Evolutionary conservation across 2,888 invertebrate genomes (phyloP).

Genomic region (Drosophila formosana): DNA sequence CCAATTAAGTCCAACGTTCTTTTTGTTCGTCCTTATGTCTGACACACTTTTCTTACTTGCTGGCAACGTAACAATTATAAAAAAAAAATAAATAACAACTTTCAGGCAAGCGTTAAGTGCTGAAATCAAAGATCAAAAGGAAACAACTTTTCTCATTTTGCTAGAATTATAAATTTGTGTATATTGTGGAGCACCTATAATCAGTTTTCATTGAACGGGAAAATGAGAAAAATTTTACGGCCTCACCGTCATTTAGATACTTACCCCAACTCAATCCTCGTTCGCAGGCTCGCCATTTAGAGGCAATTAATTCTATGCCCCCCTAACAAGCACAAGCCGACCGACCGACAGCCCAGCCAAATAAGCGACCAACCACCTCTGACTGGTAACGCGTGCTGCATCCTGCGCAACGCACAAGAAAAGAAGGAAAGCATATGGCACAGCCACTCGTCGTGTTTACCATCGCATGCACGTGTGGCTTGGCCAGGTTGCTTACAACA

Average conservation of each 20-base stretch:
- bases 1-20: constrained; percentile 16
- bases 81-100: constrained; percentile 26
- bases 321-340: constrained; percentile 18
- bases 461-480: constrained; percentile 50
- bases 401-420: neutral
- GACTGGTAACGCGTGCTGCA: constrained; percentile 25
- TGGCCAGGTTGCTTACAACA: constrained; percentile 55
- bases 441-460: constrained; percentile 38
- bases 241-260: constrained; percentile 21
- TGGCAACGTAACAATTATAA: constrained; percentile 32
- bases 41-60: neutral
- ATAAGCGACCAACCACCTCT: constrained; percentile 5
- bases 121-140: constrained; percentile 70
- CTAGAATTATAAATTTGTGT: constrained; percentile 21
- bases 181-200: constrained; percentile 34
- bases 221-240: constrained; percentile 75
- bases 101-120: constrained; percentile 30
- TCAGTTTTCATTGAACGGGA: constrained; percentile 78
- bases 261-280: constrained; percentile 28
- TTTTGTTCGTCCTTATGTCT: neutral
- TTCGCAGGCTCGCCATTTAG: constrained; percentile 56
- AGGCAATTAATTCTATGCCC: constrained; percentile 70
- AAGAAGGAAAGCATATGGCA: constrained; percentile 32
- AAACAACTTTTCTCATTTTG: constrained; percentile 72
- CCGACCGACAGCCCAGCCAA: constrained; percentile 5